Conservation (phyloP, 2,113 vertebrate genomes). For the Pteruthius melanotis region DNA sequence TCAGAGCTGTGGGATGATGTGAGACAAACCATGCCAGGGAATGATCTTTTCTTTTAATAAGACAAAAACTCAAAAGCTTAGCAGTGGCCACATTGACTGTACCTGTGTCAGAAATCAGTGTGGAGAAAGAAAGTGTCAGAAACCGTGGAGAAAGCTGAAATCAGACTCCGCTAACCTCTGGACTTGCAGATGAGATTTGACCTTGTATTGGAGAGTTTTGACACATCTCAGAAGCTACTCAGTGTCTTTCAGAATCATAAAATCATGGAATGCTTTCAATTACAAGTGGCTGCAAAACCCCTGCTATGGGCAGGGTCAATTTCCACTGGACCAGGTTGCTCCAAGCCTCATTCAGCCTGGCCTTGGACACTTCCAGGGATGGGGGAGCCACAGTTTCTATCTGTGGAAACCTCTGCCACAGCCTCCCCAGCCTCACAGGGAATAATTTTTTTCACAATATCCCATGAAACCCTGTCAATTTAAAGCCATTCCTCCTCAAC, state of each 20-base stretch:
- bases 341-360: accelerated
- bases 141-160: not conserved
- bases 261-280: accelerated
- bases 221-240: not conserved
- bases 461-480: not conserved
- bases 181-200: not conserved
- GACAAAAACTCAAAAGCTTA: not conserved
- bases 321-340: accelerated
- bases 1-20: not conserved
- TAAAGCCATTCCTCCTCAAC: not conserved
- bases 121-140: too few species aligned
- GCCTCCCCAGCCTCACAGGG: accelerated
- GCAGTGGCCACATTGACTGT: accelerated
- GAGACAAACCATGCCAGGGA: not conserved
- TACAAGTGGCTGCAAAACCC: not conserved
- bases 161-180: not conserved
- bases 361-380: not conserved
- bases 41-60: not conserved
- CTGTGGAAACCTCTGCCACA: accelerated
- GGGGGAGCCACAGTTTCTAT: not conserved
- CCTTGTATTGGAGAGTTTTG: not conserved
- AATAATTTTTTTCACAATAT: not conserved
- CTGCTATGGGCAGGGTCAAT: not conserved
- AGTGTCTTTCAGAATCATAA: not conserved
- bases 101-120: not conserved